Percentiles rank a stretch among this genome's conserved stretches.
Conservation (phyloP, 2,113 vertebrate genomes). For the Parus major region DNA sequence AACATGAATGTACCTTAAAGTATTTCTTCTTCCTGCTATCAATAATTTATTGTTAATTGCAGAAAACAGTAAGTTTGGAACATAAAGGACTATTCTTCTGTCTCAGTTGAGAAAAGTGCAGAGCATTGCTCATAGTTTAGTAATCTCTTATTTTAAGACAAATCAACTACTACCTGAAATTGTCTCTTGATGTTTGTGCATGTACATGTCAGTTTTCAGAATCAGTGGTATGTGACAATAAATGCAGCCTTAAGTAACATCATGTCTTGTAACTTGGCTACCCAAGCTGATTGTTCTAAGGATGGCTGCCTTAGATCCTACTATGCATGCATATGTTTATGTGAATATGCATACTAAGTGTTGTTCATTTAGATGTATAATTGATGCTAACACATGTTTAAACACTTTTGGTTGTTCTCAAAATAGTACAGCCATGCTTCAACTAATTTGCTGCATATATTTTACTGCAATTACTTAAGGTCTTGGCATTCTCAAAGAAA, state of each 20-base stretch:
- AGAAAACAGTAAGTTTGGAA: not conserved
- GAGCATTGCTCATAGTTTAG: not conserved
- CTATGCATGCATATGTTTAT: not conserved
- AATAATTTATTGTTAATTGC: not conserved
- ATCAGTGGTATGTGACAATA: not conserved
- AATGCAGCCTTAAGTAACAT: not conserved
- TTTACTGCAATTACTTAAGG: not conserved
- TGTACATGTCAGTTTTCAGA: not conserved
- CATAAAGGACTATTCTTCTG: not conserved
- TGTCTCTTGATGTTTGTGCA: not conserved
- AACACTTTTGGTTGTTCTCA: not conserved
- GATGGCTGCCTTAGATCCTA: not conserved
- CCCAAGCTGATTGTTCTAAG: not conserved
- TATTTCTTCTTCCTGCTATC: not conserved
- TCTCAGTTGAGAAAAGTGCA: not conserved
- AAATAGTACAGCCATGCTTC: not conserved
- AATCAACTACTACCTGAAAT: not conserved
- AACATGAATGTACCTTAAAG: slow-evolving; percentile 36
- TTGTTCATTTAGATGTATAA: not conserved
- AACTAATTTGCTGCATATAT: not conserved
- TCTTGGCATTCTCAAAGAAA: not conserved
- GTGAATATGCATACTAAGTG: not conserved
- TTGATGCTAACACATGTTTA: not conserved
- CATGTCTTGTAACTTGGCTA: not conserved
- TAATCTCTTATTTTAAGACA: not conserved